Percentiles rank a stretch among this genome's conserved stretches.
phyloP scores from a whole-genome alignment of 1,140 invertebrate species.

The Aphelenchoides fujianensis region DNA sequence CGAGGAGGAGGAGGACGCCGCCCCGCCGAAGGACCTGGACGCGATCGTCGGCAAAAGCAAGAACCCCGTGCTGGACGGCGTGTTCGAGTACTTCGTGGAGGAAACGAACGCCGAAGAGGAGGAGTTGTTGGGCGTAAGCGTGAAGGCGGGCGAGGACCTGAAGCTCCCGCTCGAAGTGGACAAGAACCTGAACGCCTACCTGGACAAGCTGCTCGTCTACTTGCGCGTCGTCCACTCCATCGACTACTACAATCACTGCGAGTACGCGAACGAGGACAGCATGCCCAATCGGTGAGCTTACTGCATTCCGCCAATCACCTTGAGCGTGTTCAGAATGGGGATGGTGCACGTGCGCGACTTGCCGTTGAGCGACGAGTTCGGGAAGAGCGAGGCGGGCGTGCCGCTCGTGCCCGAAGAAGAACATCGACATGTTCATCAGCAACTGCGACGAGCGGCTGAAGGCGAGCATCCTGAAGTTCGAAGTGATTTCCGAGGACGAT shows the following conservation, averaged over 20 bases:
- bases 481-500: constrained; percentile 75
- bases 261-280: constrained; percentile 98
- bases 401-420: constrained; percentile 45
- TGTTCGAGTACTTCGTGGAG: constrained; percentile 95
- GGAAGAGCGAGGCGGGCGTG: constrained; percentile 57
- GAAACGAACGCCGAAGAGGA: constrained; percentile 97
- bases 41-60: constrained; percentile 73
- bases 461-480: constrained; percentile 74
- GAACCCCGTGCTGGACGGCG: constrained; percentile 92
- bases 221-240: constrained; percentile 94
- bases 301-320: too few species aligned
- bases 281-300: constrained; percentile 82
- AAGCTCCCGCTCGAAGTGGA: constrained; percentile 74
- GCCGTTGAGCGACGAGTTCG: constrained; percentile 71
- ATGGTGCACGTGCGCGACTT: constrained; percentile 89
- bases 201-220: constrained; percentile 84
- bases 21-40: constrained; percentile 45
- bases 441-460: constrained; percentile 81
- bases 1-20: constrained; percentile 62
- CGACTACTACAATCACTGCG: constrained; percentile 97
- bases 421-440: constrained; percentile 72
- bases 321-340: constrained; percentile 70
- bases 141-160: constrained; percentile 65
- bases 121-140: constrained; percentile 77
- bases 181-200: constrained; percentile 69